Percentiles rank a stretch among this genome's conserved stretches.
These are phyloP conservation scores for Synergus umbraculus DNA, from an alignment of 2,888 invertebrate species.

Conservation along the genomic window DNA sequence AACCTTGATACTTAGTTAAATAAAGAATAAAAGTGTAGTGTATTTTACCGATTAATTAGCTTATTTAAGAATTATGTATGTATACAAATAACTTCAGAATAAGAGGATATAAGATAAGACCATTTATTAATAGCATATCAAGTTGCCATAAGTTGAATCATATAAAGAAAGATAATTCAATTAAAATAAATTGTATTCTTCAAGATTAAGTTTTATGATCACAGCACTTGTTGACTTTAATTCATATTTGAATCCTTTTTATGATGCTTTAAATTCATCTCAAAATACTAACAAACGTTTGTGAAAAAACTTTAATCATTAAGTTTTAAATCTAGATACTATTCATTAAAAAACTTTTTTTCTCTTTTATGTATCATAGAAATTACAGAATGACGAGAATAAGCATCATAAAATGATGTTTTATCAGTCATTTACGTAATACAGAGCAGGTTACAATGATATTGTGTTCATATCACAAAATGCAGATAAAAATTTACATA, in stretches of 20 bases:
- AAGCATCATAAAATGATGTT: neutral
- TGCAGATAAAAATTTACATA: neutral
- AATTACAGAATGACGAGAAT: neutral
- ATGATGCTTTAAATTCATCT: neutral
- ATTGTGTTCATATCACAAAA: neutral
- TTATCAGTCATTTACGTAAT: neutral
- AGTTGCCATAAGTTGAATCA: neutral
- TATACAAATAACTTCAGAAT: neutral
- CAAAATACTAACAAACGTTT: neutral
- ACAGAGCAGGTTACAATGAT: neutral
- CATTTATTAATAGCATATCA: neutral
- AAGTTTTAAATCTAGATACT: neutral
- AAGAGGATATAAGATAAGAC: too few relatives aligned
- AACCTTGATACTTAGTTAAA: too few relatives aligned
- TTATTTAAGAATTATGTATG: neutral
- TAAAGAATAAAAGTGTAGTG: too few relatives aligned
- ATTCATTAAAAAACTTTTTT: neutral
- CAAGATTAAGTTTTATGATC: neutral
- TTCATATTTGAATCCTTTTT: neutral
- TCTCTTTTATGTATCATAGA: neutral
- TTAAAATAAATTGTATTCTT: too few relatives aligned
- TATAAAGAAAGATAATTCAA: neutral
- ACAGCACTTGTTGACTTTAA: neutral
- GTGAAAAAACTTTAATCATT: neutral
- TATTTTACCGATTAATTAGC: too few relatives aligned